Percentiles rank a stretch among this genome's conserved stretches.
Evolutionary conservation across 2,888 invertebrate genomes (phyloP).

Genomic region (Xiphydria camelus): DNA sequence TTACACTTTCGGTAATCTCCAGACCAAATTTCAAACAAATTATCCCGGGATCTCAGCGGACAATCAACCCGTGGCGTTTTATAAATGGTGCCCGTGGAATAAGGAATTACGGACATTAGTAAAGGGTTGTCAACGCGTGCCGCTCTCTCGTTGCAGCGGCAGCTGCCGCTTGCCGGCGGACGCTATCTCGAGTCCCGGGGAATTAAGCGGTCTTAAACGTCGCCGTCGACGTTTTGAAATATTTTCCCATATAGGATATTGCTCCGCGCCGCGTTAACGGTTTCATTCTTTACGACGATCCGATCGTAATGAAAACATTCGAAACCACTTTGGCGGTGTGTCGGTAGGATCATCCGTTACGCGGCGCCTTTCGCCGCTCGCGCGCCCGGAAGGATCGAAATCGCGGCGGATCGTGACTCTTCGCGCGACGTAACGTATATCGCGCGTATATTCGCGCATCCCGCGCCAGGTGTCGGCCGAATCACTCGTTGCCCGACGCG

Average conservation of each 20-base stretch:
- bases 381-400: too few relatives aligned
- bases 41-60: slow-evolving; percentile 32
- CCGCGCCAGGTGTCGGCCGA: too few relatives aligned
- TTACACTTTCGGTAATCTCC: slow-evolving; percentile 41
- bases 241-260: slow-evolving; percentile 26
- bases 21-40: slow-evolving; percentile 45
- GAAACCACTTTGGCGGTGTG: too few relatives aligned
- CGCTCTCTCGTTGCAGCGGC: not conserved
- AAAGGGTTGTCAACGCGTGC: slow-evolving; percentile 34
- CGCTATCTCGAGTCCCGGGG: slow-evolving; percentile 7
- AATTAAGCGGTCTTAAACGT: slow-evolving; percentile 45
- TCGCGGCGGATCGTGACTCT: too few relatives aligned
- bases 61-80: slow-evolving; percentile 31
- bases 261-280: slow-evolving; percentile 20
- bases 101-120: slow-evolving; percentile 46
- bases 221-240: slow-evolving; percentile 39
- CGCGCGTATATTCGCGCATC: too few relatives aligned
- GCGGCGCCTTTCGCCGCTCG: too few relatives aligned
- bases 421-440: too few relatives aligned
- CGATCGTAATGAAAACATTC: slow-evolving; percentile 29
- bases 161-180: not conserved
- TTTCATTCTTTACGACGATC: slow-evolving; percentile 29
- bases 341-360: too few relatives aligned
- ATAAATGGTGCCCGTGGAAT: slow-evolving; percentile 41
- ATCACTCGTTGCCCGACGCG: too few relatives aligned